Base-by-base conservation (phyloP, 2,113 vertebrate species). In the Cavia porcellus region DNA sequence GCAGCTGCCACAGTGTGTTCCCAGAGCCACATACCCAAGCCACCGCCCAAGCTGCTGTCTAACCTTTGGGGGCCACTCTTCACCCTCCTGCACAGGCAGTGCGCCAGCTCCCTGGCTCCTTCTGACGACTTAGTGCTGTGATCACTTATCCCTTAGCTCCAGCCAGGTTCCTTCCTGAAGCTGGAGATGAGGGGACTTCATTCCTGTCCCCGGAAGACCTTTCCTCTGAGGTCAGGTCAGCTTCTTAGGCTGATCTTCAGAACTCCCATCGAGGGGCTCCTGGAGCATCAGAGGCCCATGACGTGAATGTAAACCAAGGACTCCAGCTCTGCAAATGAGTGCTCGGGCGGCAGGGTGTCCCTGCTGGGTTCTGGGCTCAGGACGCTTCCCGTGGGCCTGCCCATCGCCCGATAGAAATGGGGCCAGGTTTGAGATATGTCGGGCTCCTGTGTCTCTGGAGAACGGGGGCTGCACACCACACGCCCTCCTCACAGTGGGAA, bases 1-100 rank as follows among this genome's bases (percentile, higher is more conserved):
- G 55, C 45, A 52, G 14, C 32, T 7, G 50, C 35, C 2, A 0
- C 10, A 3, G 11, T 5, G 2, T 7, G 3, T 68, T 19, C 50
- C 24, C 35, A 38, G 42, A 47, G n/a, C 32, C 11, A 1, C 38
- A 12, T 2, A 0, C 19, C 50, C 30, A 55, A 66, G 64, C 64
- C 30, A 14, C 66, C 2, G 5, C 22, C 47, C 11, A 20, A 7
- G 6, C 45, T 45, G 2, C 38, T 45, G 5, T 11, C 22, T 30
- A 11, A 7, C 50, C 25, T 10, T 3, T 7, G n/a, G 4, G n/a
- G 79, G 28, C 28, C 50, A 15, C 2, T 59, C 55, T 5, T n/a
- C 35, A 32, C 38, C 57, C 32, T 47, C 19, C 22, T 42, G 61
- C 35, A 11, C 88, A 30, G 12, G 79, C 38, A 7, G 42, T 0